Conservation (phyloP, 1,140 invertebrate genomes). For the Drosophila funebris region DNA sequence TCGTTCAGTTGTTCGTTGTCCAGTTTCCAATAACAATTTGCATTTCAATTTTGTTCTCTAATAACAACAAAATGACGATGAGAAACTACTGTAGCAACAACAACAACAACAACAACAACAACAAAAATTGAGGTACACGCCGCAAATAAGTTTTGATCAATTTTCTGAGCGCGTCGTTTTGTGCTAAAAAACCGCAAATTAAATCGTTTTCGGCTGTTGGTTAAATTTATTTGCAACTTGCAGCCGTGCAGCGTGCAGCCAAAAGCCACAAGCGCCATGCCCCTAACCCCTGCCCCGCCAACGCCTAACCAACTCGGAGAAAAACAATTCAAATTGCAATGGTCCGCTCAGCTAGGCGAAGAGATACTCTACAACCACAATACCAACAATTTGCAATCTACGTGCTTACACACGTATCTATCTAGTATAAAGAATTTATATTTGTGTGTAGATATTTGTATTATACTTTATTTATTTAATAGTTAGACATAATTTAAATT, state of each 20-base stretch:
- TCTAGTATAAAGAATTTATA: too few species aligned
- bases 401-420: too few species aligned
- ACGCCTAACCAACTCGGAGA: not conserved
- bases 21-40: conserved; percentile 12
- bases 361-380: not conserved
- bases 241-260: conserved; percentile 42
- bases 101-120: not conserved
- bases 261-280: conserved; percentile 27
- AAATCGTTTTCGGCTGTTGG: conserved; percentile 68
- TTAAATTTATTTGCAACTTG: conserved; percentile 74
- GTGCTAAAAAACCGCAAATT: conserved; percentile 74
- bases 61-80: conserved; percentile 1
- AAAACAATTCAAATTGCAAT: conserved; percentile 11
- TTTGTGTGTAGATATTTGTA: too few species aligned
- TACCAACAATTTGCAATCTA: too few species aligned
- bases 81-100: not conserved
- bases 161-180: conserved; percentile 45
- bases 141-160: conserved; percentile 69
- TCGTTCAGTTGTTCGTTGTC: not conserved
- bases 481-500: too few species aligned
- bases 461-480: too few species aligned
- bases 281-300: not conserved
- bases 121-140: not conserved
- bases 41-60: conserved; percentile 8
- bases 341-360: not conserved